Conservation (phyloP, 2,797 vertebrate species). For the Xenentodon cancila region DNA sequence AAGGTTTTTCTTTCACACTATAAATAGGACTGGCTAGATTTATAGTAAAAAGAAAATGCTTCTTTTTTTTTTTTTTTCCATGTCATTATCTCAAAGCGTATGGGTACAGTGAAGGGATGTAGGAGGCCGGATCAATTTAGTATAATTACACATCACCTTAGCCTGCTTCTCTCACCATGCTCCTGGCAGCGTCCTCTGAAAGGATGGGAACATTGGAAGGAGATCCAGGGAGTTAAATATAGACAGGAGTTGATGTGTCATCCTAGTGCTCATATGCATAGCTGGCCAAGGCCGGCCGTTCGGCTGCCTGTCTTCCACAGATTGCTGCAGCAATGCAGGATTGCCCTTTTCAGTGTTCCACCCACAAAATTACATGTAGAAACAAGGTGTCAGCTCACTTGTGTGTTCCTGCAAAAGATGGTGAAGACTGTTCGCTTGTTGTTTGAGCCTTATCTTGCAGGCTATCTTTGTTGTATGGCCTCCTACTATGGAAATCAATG, state of each 20-base stretch:
- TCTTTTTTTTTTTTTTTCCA: conserved; percentile 51
- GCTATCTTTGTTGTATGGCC: conserved; percentile 30
- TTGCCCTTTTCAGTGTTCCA: conserved; percentile 41
- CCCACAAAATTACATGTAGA: conserved; percentile 53
- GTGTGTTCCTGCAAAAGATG: conserved; percentile 49
- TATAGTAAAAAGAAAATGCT: conserved; percentile 15
- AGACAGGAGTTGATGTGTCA: conserved; percentile 73
- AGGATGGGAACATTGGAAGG: conserved; percentile 71
- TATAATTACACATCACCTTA: conserved; percentile 72
- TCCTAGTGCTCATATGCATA: conserved; percentile 54
- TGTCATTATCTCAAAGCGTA: conserved; percentile 67
- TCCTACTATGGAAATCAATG: conserved; percentile 37
- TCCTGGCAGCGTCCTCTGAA: conserved; percentile 67
- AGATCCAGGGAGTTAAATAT: conserved; percentile 77
- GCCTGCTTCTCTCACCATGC: conserved; percentile 65
- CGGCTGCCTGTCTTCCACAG: conserved; percentile 56
- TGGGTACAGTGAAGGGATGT: conserved; percentile 65
- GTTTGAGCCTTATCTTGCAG: conserved; percentile 20
- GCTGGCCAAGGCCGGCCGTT: conserved; percentile 40
- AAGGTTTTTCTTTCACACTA: conserved; percentile 55
- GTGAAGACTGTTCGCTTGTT: conserved; percentile 26
- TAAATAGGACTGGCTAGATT: conserved; percentile 63
- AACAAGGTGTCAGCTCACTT: conserved; percentile 35
- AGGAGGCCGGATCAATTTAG: conserved; percentile 69
- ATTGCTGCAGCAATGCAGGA: conserved; percentile 47